Conservation (phyloP, 2,888 invertebrate genomes). For the Chrysodeixis includens region DNA sequence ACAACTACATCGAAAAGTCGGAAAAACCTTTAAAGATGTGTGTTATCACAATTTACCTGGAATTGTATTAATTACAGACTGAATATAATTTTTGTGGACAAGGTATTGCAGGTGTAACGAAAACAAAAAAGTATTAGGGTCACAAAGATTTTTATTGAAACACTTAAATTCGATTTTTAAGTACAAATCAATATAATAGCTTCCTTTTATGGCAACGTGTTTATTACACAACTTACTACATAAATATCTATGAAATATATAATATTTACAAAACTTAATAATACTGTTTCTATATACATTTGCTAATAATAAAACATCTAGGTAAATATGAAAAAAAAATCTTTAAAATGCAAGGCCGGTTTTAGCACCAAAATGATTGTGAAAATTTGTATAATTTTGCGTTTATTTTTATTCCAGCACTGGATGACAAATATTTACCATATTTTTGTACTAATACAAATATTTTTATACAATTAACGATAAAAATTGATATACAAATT, state of each 20-base stretch:
- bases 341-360: conserved; percentile 66
- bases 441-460: conserved; percentile 39
- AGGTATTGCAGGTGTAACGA: conserved; percentile 12
- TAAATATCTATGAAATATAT: conserved; percentile 70
- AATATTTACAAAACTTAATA: conserved; percentile 75
- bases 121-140: conserved; percentile 37
- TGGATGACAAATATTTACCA: conserved; percentile 8
- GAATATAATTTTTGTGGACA: no score
- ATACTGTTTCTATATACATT: conserved; percentile 74
- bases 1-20: no score
- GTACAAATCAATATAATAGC: conserved; percentile 74
- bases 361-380: conserved; percentile 70
- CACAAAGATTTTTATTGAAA: conserved; percentile 75
- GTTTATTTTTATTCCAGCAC: neutral
- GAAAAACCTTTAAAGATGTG: no score
- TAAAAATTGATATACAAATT: conserved; percentile 26
- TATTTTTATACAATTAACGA: conserved; percentile 24
- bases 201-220: conserved; percentile 77
- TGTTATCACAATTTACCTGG: no score
- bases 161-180: conserved; percentile 84
- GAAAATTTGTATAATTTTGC: conserved; percentile 16
- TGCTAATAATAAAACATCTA: conserved; percentile 46
- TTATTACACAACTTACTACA: conserved; percentile 60
- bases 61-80: no score
- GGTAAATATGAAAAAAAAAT: conserved; percentile 54